phyloP scores from a whole-genome alignment of 2,797 vertebrate genomes.

The Coregonus sp. region DNA sequence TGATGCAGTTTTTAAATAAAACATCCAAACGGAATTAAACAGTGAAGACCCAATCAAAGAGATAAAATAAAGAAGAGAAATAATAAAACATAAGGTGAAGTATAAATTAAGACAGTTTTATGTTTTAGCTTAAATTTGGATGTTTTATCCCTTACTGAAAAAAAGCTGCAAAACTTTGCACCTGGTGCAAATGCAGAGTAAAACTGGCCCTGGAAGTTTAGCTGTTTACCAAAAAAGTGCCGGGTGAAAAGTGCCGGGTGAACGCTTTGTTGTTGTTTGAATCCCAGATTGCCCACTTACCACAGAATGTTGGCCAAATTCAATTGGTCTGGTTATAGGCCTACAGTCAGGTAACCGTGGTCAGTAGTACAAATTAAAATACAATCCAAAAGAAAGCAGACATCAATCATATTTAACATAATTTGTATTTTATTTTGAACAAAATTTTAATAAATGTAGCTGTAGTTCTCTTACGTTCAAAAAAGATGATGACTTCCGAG shows the following conservation, averaged over 20 bases:
- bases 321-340: not conserved
- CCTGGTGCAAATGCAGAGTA: not conserved
- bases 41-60: not conserved
- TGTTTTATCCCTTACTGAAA: not conserved
- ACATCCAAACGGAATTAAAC: no score
- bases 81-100: no score
- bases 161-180: not conserved
- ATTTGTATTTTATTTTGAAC: slow-evolving; percentile 85
- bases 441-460: slow-evolving; percentile 81
- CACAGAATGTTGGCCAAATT: not conserved
- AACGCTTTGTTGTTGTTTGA: not conserved
- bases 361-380: not conserved
- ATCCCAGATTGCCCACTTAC: not conserved
- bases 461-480: slow-evolving; percentile 82
- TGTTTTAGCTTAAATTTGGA: not conserved
- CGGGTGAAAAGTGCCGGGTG: not conserved
- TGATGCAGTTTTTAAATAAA: not conserved
- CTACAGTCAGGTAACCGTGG: not conserved
- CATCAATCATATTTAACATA: slow-evolving; percentile 77
- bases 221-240: not conserved
- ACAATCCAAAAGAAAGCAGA: slow-evolving; percentile 46
- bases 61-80: no score
- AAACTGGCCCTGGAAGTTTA: not conserved
- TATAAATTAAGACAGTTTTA: no score
- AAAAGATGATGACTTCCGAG: slow-evolving; percentile 84